phyloP scores from a whole-genome alignment of 2,888 invertebrate genomes.

The Aporophyla nigra region DNA sequence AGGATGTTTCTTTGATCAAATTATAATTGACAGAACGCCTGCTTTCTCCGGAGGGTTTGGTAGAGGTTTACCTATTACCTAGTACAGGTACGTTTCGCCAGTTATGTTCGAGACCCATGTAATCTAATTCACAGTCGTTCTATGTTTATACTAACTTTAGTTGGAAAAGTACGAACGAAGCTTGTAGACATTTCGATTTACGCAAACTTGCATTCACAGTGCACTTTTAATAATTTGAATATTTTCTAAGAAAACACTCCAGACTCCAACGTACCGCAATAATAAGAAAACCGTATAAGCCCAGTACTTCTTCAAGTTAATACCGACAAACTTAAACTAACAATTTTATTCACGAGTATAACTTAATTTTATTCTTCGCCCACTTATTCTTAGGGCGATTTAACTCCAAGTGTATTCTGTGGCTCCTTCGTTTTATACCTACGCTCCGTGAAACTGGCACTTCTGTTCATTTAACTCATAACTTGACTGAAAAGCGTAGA shows the following conservation, averaged over 20 bases:
- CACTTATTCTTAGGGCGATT: slow-evolving; percentile 64
- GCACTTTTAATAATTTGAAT: slow-evolving; percentile 10
- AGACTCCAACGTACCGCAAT: slow-evolving; percentile 23
- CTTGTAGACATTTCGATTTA: slow-evolving; percentile 6
- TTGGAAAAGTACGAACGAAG: not conserved
- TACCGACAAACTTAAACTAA: slow-evolving; percentile 46
- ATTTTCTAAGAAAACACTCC: slow-evolving; percentile 17
- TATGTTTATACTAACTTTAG: slow-evolving; percentile 1
- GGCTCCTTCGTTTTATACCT: slow-evolving; percentile 59
- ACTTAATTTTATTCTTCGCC: slow-evolving; percentile 64
- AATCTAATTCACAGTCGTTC: not conserved
- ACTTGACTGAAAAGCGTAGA: slow-evolving; percentile 29
- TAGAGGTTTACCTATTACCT: not conserved
- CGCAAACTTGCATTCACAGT: slow-evolving; percentile 27
- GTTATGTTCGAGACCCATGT: not conserved
- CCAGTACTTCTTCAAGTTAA: slow-evolving; percentile 51
- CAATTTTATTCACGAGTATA: slow-evolving; percentile 51
- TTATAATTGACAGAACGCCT: not conserved
- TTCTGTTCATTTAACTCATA: slow-evolving; percentile 58
- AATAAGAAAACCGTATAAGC: slow-evolving; percentile 45
- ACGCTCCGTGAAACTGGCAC: slow-evolving; percentile 57
- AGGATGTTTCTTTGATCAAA: not conserved
- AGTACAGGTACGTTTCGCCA: not conserved
- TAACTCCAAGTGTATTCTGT: slow-evolving; percentile 67
- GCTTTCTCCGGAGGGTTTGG: not conserved